phyloP scores from a whole-genome alignment of 64 coral and sea anemone genomes.

The Actinia tenebrosa region DNA sequence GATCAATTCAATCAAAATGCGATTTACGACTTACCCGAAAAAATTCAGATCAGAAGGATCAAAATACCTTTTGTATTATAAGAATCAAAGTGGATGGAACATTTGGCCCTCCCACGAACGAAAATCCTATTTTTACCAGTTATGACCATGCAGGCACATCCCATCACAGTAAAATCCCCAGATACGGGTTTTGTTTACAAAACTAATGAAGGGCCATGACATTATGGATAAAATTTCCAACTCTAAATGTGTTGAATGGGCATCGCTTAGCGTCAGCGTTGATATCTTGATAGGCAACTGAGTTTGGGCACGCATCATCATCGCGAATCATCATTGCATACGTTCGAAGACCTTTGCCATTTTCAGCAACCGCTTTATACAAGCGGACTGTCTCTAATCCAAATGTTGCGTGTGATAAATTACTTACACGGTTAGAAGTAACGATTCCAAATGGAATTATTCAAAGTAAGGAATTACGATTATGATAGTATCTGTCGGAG shows the following conservation, averaged over 20 bases:
- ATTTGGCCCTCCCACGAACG: neutral
- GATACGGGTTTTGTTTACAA: neutral
- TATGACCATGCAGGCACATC: neutral
- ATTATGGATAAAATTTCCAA: neutral
- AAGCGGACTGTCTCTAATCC: neutral
- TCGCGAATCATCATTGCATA: neutral
- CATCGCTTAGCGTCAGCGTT: constrained; percentile 4
- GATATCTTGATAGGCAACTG: neutral
- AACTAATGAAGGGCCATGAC: constrained; percentile 11
- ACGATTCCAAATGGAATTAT: neutral
- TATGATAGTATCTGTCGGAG: constrained; percentile 8
- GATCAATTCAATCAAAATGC: no score
- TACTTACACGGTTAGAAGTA: neutral
- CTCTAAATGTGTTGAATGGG: constrained; percentile 4
- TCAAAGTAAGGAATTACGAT: constrained; percentile 15
- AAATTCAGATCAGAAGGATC: no score
- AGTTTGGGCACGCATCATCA: neutral
- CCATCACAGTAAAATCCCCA: neutral
- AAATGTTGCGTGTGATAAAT: neutral
- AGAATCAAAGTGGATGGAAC: neutral
- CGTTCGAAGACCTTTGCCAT: neutral
- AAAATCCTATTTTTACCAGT: neutral
- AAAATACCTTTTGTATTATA: no score
- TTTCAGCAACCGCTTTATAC: neutral
- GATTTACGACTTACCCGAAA: no score